Evolutionary conservation across 2,797 vertebrate genomes (phyloP), one percentile per base, ranked within the genome.

Genomic region (Pangasius mekongensis): DNA sequence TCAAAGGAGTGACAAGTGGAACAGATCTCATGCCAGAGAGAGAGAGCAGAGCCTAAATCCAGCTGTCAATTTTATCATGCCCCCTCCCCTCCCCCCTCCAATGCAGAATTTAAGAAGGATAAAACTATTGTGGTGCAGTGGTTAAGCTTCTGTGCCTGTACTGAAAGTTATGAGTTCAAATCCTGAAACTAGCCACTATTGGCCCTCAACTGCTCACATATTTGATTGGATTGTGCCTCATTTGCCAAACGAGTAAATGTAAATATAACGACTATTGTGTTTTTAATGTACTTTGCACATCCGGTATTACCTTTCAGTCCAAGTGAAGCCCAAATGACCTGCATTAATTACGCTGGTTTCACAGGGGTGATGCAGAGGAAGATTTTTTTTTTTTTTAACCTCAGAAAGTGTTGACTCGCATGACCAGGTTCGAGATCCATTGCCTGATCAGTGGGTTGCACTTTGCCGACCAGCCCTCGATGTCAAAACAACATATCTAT

Each of bases 401-500:
- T 77, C 47, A 30, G 24, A 83, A 64, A 16, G 13, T 27, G 18
- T 54, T 20, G 39, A 83, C 47, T 47, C 20, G 13, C 24, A 67
- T 11, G 49, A 47, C 43, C 43, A 47, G 43, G 43, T 33, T 54
- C 3, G 11, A 27, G 24, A 84, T 77, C 49, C 62, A 24, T 80
- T 60, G 49, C 58, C 52, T 62, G 62, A 69, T 49, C 30, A 33
- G 74, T 56, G 30, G 88, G 85, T 56, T 78, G 86, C 80, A 85
- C 71, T 39, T 85, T 84, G 73, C 60, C 78, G 84, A 85, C 66
- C 77, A 74, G 90, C 89, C 85, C 76, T 88, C 74, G 64, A 69
- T 87, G 64, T 93, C 88, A 89, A 91, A 27, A 47, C 43, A 66
- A 93, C 90, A 91, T 88, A 89, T 94, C 91, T 87, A 83, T 92